Conservation (phyloP, 2,888 invertebrate genomes). For the Trilocha varians region DNA sequence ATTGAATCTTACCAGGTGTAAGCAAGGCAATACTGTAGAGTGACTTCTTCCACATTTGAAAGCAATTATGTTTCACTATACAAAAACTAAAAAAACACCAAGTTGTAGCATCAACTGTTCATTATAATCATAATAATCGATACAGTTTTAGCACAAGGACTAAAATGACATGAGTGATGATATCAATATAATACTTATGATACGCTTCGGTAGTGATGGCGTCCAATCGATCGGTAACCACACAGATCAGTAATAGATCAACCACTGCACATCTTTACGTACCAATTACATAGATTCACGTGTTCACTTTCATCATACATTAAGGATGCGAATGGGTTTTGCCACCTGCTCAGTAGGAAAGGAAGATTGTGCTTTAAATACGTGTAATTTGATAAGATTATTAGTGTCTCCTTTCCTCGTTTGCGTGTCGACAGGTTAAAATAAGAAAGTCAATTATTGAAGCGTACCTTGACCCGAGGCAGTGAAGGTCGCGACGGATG, state of each 20-base stretch:
- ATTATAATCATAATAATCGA: constrained; percentile 46
- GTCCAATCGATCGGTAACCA: constrained; percentile 16
- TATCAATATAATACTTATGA: constrained; percentile 44
- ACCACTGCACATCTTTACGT: not conserved
- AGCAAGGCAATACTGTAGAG: constrained; percentile 73
- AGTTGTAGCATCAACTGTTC: constrained; percentile 69
- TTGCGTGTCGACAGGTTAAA: constrained; percentile 34
- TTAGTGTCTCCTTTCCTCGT: constrained; percentile 21
- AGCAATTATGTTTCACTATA: constrained; percentile 72
- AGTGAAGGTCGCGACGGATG: constrained; percentile 9
- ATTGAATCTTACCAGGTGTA: constrained; percentile 72
- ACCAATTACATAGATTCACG: not conserved
- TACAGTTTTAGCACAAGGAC: constrained; percentile 66
- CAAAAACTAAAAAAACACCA: constrained; percentile 66
- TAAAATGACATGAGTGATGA: constrained; percentile 57
- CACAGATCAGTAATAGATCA: too few species aligned
- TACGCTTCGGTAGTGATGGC: constrained; percentile 27
- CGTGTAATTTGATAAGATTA: not conserved
- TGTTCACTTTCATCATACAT: constrained; percentile 12
- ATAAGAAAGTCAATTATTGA: constrained; percentile 35
- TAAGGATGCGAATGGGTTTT: constrained; percentile 12
- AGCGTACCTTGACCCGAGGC: constrained; percentile 45
- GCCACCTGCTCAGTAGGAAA: constrained; percentile 27
- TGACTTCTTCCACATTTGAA: constrained; percentile 72
- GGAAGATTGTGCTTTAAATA: constrained; percentile 15